phyloP scores from a whole-genome alignment of 2,888 invertebrate genomes.

The Yponomeuta malinellus region DNA sequence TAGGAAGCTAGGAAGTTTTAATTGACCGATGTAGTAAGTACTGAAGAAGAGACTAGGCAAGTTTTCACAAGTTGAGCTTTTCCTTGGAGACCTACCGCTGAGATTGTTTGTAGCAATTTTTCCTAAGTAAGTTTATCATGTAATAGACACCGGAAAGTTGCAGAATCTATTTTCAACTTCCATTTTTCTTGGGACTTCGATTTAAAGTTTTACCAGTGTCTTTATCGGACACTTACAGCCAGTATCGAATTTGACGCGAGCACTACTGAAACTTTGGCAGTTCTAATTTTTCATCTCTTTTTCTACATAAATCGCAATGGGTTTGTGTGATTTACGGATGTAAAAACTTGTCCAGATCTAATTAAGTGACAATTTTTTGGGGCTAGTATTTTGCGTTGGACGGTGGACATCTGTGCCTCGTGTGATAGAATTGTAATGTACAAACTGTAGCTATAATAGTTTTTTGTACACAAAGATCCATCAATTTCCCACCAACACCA shows the following conservation, averaged over 20 bases:
- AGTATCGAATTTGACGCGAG: not conserved
- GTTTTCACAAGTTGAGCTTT: not conserved
- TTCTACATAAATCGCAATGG: too few species aligned
- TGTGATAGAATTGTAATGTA: too few species aligned
- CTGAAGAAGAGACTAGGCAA: not conserved
- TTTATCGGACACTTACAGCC: not conserved
- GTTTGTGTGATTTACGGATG: too few species aligned
- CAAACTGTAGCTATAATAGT: too few species aligned
- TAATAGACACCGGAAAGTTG: not conserved
- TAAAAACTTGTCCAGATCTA: too few species aligned
- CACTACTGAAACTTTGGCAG: not conserved
- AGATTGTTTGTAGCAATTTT: not conserved
- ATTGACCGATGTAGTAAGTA: not conserved
- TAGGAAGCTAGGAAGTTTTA: too few species aligned
- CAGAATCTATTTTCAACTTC: not conserved
- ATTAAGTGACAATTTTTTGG: too few species aligned
- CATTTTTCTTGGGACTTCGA: not conserved
- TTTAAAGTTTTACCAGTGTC: not conserved
- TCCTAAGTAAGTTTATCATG: not conserved
- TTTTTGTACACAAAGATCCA: too few species aligned
- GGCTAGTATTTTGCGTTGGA: too few species aligned
- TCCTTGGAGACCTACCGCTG: not conserved
- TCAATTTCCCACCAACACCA: too few species aligned
- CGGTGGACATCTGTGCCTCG: too few species aligned
- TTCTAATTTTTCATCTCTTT: not conserved